Percentiles rank a stretch among this genome's conserved stretches.
These are phyloP conservation scores for Neolamprologus modestus DNA, from an alignment of 2,113 vertebrate species.

Conservation along the genomic window DNA sequence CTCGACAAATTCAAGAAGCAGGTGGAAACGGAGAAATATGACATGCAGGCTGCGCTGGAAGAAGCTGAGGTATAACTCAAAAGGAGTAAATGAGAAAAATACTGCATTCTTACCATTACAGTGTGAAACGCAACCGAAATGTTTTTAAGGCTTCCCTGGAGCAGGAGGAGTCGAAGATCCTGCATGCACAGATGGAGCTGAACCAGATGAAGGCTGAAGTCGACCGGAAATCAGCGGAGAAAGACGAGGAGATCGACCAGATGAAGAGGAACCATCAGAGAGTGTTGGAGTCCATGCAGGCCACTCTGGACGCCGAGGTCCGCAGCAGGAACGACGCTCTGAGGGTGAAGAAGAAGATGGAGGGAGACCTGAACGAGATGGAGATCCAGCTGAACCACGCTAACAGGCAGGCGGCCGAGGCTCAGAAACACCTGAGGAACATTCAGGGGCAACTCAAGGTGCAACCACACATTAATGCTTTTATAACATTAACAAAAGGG, in stretches of 20 bases:
- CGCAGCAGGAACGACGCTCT: constrained; percentile 39
- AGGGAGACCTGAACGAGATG: neutral
- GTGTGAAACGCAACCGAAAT: accelerated
- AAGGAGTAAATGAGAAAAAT: neutral
- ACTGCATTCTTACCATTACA: neutral
- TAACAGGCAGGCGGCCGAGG: constrained; percentile 71
- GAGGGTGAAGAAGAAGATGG: constrained; percentile 72
- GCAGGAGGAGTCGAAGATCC: constrained; percentile 27
- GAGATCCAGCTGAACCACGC: constrained; percentile 72
- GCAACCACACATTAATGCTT: neutral
- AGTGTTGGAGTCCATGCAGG: constrained; percentile 71
- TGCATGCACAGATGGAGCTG: constrained; percentile 44
- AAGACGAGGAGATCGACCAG: constrained; percentile 59
- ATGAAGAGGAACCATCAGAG: constrained; percentile 53
- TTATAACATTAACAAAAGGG: accelerated
- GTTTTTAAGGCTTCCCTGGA: constrained; percentile 30
- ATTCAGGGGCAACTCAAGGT: constrained; percentile 27
- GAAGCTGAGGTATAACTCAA: constrained; percentile 61
- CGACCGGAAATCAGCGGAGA: constrained; percentile 46
- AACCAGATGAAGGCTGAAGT: constrained; percentile 34
- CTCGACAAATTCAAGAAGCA: constrained; percentile 60
- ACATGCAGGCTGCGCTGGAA: constrained; percentile 48
- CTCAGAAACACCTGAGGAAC: constrained; percentile 67
- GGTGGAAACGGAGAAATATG: constrained; percentile 50
- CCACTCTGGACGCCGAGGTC: constrained; percentile 35